Evolutionary conservation across 1,140 invertebrate genomes (phyloP), one percentile per base, ranked within the genome.

Genomic region (Eupristina koningsbergeri): DNA sequence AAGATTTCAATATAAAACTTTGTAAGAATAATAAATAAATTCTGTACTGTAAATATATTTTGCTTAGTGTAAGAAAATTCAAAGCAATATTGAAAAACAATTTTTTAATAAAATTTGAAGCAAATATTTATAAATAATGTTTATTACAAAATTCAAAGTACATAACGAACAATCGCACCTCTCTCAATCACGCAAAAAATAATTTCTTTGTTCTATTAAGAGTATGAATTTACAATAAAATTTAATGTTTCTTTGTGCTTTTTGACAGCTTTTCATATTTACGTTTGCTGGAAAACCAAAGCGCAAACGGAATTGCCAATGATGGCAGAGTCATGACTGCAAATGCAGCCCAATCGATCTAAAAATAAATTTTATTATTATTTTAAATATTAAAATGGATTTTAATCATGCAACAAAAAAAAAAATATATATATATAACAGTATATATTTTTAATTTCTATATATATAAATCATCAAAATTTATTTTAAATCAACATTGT

Each of bases 251-350:
- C 31, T 92, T 93, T 2, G 86, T 87, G 22, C 31, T 87, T 81
- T 92, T 93, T 41, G 89, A 84, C 13, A 97, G 91, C 87, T 95
- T 95, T 89, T 99, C 98, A 89, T 99, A 99, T 94, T 98, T 99
- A 88, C 95, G 96, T 92, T 99, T 99, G 89, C 98, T 99, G 34
- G 96, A 96, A 90, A 95, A 98, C 98, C 98, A 99, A 73, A 99
- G 93, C 39, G 96, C 94, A 91, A 98, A 98, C 45, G 98, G 98
- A 92, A 99, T 98, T n/a, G 95, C 96, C 26, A 99, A 93, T 6
- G 98, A 98, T 74, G 98, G 98, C 73, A 99, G 93, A 61, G 98
- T 97, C 97, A 99, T 99, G 13, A 99, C 94, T 80, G 97, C 97
- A 93, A 99, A 99, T 45, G 98, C 97, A 73, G 96, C 93, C 98